phyloP scores from a whole-genome alignment of 2,113 vertebrate genomes.

The Emydocephalus ijimae region DNA sequence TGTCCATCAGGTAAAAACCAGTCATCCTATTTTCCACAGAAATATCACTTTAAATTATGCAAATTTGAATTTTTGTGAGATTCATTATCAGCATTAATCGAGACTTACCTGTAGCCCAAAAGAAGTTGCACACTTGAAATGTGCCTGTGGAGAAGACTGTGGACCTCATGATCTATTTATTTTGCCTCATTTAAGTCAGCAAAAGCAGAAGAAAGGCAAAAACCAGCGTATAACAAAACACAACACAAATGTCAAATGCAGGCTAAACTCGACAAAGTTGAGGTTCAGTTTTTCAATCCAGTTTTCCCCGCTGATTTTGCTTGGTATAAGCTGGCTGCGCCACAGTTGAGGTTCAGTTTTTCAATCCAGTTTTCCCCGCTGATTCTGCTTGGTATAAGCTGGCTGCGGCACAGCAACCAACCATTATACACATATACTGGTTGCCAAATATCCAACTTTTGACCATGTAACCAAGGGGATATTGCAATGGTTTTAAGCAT shows the following conservation, averaged over 20 bases:
- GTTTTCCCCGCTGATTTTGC: background rate
- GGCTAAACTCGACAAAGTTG: background rate
- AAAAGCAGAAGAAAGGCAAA: background rate
- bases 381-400: background rate
- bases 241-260: background rate
- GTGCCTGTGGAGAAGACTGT: rapidly evolving
- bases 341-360: background rate
- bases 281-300: background rate
- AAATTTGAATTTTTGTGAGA: background rate
- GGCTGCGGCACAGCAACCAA: background rate
- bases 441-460: background rate
- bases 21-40: background rate
- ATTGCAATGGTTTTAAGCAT: background rate
- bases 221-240: background rate
- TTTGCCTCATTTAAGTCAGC: background rate
- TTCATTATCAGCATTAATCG: background rate
- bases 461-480: background rate
- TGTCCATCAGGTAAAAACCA: background rate
- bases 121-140: rapidly evolving
- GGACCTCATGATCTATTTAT: background rate
- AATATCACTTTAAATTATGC: background rate
- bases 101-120: background rate
- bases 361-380: background rate
- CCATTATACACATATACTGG: background rate
- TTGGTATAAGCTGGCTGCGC: background rate